These are phyloP conservation scores for Cantharis rustica DNA, from an alignment of 2,888 invertebrate species.

Conservation along the genomic window DNA sequence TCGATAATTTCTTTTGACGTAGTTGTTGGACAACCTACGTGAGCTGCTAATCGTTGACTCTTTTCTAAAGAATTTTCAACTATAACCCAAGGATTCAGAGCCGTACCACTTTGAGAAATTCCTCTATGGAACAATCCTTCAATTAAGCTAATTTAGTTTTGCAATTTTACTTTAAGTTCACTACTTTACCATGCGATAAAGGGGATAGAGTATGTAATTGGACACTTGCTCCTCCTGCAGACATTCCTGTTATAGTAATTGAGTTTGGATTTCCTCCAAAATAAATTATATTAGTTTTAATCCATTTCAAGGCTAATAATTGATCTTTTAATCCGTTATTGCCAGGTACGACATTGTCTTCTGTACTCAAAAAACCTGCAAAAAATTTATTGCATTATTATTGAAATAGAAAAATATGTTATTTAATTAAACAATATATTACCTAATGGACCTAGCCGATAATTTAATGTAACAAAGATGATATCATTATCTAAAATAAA, in stretches of 20 bases:
- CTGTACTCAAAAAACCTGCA: constrained; percentile 76
- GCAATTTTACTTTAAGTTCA: not conserved
- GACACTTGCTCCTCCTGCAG: constrained; percentile 76
- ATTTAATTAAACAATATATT: constrained; percentile 8
- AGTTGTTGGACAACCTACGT: constrained; percentile 66
- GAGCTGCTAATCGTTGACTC: constrained; percentile 63
- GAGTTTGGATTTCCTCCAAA: constrained; percentile 76
- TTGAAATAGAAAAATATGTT: not conserved
- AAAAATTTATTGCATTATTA: not conserved
- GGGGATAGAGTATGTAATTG: constrained; percentile 74
- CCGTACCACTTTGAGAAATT: constrained; percentile 73
- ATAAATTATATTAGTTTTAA: constrained; percentile 67
- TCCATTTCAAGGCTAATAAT: constrained; percentile 70
- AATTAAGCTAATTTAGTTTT: constrained; percentile 10
- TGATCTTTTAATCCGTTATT: constrained; percentile 80
- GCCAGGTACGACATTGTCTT: constrained; percentile 69
- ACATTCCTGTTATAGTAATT: constrained; percentile 70
- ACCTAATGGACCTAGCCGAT: constrained; percentile 75
- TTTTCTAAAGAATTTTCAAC: constrained; percentile 64
- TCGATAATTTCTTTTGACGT: constrained; percentile 63
- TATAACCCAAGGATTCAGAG: constrained; percentile 64
- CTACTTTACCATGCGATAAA: constrained; percentile 61
- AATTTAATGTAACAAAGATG: constrained; percentile 71
- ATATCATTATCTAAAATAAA: constrained; percentile 68
- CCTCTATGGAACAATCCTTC: constrained; percentile 65